A percentile compares a stretch with the other conserved stretches of the same genome.
Conservation (phyloP, 2,888 invertebrate species). For the Diadegma fenestrale region DNA sequence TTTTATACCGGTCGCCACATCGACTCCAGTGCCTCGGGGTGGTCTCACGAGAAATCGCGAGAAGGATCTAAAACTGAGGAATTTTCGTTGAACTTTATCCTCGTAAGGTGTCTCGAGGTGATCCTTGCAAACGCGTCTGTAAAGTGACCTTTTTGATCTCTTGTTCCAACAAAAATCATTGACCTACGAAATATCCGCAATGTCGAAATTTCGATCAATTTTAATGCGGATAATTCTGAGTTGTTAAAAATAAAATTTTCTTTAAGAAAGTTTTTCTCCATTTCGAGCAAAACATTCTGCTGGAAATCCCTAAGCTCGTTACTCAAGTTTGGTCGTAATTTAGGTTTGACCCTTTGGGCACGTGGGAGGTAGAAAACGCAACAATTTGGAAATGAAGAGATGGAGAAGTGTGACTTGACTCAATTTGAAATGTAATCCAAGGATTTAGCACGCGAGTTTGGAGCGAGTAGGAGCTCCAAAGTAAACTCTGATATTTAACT, state of each 20-base stretch:
- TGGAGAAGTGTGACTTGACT: background rate
- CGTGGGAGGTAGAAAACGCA: background rate
- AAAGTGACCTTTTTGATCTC: background rate
- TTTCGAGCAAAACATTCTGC: too few species aligned
- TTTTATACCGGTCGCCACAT: slow-evolving; percentile 35
- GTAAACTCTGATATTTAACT: slow-evolving; percentile 12
- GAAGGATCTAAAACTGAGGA: slow-evolving; percentile 7
- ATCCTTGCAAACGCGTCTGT: background rate
- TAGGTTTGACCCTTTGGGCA: background rate
- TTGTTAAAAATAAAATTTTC: too few species aligned
- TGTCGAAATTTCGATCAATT: too few species aligned
- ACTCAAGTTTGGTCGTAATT: background rate
- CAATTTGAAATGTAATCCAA: background rate
- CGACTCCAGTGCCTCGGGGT: background rate
- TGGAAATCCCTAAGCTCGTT: too few species aligned
- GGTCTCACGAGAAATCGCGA: slow-evolving; percentile 9
- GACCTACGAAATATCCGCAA: too few species aligned
- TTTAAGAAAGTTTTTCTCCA: too few species aligned
- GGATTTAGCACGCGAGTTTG: slow-evolving; percentile 10
- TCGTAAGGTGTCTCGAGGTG: background rate
- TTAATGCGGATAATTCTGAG: too few species aligned
- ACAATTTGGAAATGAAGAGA: background rate
- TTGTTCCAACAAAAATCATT: background rate
- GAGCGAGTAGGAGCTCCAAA: background rate
- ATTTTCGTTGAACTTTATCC: slow-evolving; percentile 18